phyloP scores from a whole-genome alignment of 1,140 invertebrate species.

The Drosophila lowei region DNA sequence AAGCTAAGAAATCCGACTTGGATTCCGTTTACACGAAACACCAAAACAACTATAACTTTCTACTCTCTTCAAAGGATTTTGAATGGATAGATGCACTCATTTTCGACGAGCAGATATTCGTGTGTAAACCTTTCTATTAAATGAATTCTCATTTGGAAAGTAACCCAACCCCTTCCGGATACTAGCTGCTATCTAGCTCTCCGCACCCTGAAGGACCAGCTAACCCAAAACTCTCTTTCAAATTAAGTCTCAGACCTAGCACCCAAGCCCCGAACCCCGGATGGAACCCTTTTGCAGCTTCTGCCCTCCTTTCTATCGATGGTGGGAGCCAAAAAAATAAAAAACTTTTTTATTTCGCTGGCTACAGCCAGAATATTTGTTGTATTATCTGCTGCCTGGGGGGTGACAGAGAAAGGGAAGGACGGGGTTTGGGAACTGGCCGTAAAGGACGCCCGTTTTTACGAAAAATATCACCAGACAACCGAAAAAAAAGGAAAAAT shows the following conservation, averaged over 20 bases:
- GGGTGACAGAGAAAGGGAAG: neutral
- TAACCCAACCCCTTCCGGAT: slow-evolving; percentile 28
- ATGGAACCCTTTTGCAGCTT: slow-evolving; percentile 23
- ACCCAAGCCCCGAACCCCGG: neutral
- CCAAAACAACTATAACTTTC: too few species aligned
- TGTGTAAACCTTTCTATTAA: slow-evolving; percentile 30
- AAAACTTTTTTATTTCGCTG: slow-evolving; percentile 45
- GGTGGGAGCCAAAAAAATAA: slow-evolving; percentile 49
- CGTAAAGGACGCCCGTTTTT: slow-evolving; percentile 63
- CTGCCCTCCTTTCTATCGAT: neutral
- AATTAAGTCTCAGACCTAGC: slow-evolving; percentile 38
- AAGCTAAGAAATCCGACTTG: too few species aligned
- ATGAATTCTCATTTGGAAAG: slow-evolving; percentile 37
- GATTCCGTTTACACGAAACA: too few species aligned
- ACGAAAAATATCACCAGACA: slow-evolving; percentile 52
- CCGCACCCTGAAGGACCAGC: neutral
- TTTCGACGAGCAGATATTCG: neutral
- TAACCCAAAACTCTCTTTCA: slow-evolving; percentile 28
- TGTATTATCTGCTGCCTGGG: slow-evolving; percentile 63
- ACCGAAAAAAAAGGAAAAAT: slow-evolving; percentile 29
- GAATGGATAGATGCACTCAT: neutral
- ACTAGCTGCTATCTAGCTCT: slow-evolving; percentile 37
- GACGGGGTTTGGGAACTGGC: slow-evolving; percentile 20
- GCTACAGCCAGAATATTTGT: slow-evolving; percentile 47
- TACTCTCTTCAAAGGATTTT: too few species aligned